Conservation (phyloP, 2,888 invertebrate species). For the Drosophila ezoana region DNA sequence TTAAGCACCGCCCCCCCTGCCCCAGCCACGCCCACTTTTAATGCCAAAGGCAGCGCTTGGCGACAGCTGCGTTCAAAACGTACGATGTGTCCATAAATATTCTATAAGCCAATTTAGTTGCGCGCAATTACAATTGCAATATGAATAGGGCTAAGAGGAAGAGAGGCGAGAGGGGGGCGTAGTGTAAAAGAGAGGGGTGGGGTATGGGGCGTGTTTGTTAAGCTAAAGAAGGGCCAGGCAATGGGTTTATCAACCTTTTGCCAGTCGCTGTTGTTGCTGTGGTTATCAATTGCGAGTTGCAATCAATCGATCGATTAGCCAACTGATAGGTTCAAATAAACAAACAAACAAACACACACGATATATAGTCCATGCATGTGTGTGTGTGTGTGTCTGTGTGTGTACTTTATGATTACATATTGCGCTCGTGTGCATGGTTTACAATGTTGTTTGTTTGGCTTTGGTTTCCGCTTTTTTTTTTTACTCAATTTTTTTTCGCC, state of each 20-base stretch:
- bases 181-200: not conserved
- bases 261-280: constrained; percentile 40
- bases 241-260: constrained; percentile 74
- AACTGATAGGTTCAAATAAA: constrained; percentile 68
- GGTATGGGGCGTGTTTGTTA: not conserved
- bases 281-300: constrained; percentile 67
- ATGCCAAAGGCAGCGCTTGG: not conserved
- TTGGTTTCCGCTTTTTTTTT: constrained; percentile 28
- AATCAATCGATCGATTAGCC: constrained; percentile 76
- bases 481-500: constrained; percentile 26
- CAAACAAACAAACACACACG: constrained; percentile 35
- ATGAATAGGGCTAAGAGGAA: constrained; percentile 10
- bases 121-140: constrained; percentile 66
- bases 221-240: constrained; percentile 32
- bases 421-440: constrained; percentile 13
- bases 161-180: not conserved
- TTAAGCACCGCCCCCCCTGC: not conserved
- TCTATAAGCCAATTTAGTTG: constrained; percentile 69
- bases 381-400: constrained; percentile 24
- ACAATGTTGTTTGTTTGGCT: constrained; percentile 33
- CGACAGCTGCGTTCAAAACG: constrained; percentile 55
- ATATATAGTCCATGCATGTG: constrained; percentile 11
- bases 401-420: constrained; percentile 33
- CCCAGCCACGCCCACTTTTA: not conserved
- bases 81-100: constrained; percentile 62